phyloP scores from a whole-genome alignment of 2,888 invertebrate species.

The Chamaedrilus cognettii region DNA sequence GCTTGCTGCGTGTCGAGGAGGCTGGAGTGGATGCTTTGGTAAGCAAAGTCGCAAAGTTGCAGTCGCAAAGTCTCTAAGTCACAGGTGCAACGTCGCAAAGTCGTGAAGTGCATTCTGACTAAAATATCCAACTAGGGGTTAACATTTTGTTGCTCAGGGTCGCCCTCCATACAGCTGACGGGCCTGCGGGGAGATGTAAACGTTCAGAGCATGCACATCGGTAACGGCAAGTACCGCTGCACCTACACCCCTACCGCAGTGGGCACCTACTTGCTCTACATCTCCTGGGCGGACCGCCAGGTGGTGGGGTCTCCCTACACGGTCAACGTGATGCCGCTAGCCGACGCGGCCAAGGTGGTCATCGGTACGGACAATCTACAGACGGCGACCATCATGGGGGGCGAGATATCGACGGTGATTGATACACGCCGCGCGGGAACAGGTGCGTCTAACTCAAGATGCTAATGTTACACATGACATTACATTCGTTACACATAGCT shows the following conservation, averaged over 20 bases:
- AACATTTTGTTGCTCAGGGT: constrained; percentile 48
- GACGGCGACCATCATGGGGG: constrained; percentile 86
- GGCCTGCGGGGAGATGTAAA: constrained; percentile 78
- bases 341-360: constrained; percentile 62
- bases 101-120: no score
- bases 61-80: no score
- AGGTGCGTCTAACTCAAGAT: constrained; percentile 52
- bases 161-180: constrained; percentile 78
- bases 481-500: no score
- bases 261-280: constrained; percentile 75
- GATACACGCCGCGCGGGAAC: constrained; percentile 92
- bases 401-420: constrained; percentile 94
- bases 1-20: no score
- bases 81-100: no score
- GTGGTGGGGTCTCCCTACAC: constrained; percentile 80
- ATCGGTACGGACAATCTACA: constrained; percentile 93
- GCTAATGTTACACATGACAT: no score
- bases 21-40: no score
- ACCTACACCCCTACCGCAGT: constrained; percentile 74
- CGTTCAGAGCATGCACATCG: constrained; percentile 78
- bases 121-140: no score
- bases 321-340: constrained; percentile 48
- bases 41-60: no score
- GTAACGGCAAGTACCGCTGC: constrained; percentile 87
- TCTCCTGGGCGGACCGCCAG: constrained; percentile 85